Evolutionary conservation across 2,113 vertebrate species (phyloP).

Genomic region (Crotalus viridis): DNA sequence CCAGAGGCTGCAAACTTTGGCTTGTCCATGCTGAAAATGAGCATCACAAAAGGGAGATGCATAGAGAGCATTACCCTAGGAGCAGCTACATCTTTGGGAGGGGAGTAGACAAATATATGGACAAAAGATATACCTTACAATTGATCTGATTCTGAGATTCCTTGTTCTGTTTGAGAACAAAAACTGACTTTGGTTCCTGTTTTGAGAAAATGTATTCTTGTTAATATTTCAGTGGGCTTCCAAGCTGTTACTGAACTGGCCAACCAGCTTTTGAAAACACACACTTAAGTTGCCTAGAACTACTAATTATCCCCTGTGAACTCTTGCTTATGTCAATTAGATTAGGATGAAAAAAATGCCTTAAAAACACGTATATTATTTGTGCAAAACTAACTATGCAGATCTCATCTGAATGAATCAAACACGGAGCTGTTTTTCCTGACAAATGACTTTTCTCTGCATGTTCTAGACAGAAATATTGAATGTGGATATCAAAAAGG

Average conservation of each 20-base stretch:
- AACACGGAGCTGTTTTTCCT: not conserved
- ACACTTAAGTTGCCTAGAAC: not conserved
- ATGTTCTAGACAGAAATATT: not conserved
- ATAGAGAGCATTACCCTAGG: not conserved
- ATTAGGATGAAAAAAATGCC: not conserved
- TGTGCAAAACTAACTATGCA: not conserved
- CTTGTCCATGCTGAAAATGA: not conserved
- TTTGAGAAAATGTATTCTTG: not conserved
- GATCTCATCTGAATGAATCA: not conserved
- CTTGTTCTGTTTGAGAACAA: not conserved
- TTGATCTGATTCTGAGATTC: not conserved
- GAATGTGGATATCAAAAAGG: not conserved
- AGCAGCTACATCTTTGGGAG: not conserved
- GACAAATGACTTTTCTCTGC: not conserved
- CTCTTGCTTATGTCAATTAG: not conserved
- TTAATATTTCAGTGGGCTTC: not conserved
- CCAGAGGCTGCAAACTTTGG: not conserved
- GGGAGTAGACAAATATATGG: not conserved
- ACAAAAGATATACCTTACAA: not conserved
- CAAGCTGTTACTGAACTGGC: not conserved
- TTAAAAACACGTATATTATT: not conserved
- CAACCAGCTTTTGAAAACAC: not conserved
- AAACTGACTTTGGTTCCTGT: not conserved
- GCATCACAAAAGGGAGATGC: not conserved
- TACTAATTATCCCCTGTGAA: not conserved